A percentile compares a stretch with the other conserved stretches of the same genome.
Conservation (phyloP, 2,113 vertebrate genomes). For the Anthoscopus minutus region DNA sequence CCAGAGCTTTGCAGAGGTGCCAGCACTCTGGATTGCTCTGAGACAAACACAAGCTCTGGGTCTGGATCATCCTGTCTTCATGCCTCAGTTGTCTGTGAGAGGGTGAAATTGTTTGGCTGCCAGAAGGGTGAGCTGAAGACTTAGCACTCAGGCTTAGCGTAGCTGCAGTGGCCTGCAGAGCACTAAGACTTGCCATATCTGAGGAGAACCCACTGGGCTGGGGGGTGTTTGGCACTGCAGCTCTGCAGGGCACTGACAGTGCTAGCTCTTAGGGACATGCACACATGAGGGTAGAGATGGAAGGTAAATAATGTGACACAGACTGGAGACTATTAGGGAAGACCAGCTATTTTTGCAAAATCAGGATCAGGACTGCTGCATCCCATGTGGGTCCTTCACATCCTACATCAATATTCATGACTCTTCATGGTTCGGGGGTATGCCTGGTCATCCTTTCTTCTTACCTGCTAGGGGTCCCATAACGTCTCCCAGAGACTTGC, state of each 20-base stretch:
- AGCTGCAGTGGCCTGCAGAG: not conserved
- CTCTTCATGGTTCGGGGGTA: not conserved
- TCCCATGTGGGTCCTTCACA: not conserved
- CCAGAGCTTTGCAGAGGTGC: not conserved
- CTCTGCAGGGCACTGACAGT: not conserved
- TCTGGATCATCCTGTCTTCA: not conserved
- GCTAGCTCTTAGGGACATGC: not conserved
- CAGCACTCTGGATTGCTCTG: not conserved
- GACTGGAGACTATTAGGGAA: not conserved
- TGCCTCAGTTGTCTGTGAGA: not conserved
- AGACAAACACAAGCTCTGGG: not conserved
- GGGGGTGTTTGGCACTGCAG: not conserved
- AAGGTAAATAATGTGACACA: not conserved
- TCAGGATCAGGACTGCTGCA: not conserved
- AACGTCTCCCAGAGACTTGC: not conserved
- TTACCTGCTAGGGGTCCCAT: rapidly evolving
- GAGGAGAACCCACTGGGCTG: not conserved
- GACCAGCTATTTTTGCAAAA: not conserved
- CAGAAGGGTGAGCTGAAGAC: not conserved
- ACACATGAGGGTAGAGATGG: not conserved
- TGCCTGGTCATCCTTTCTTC: not conserved
- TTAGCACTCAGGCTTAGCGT: rapidly evolving
- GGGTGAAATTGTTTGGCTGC: not conserved
- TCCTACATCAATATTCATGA: not conserved
- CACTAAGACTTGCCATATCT: not conserved